Percentiles rank a stretch among this genome's conserved stretches.
These are phyloP conservation scores for Mesoligia furuncula DNA, from an alignment of 2,888 invertebrate species.

Conservation along the genomic window DNA sequence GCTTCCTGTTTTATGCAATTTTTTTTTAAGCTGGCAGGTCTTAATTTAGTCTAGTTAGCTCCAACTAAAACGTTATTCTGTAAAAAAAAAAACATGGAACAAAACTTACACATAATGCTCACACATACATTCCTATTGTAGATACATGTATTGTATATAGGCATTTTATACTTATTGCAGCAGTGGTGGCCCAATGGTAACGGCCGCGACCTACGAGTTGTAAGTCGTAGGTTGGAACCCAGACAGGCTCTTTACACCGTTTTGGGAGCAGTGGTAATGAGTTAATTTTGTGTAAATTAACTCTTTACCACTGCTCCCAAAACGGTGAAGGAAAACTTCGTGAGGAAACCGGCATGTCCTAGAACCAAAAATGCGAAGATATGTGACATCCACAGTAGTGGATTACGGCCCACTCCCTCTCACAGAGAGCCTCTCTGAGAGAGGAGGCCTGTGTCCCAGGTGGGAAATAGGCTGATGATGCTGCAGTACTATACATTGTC, in stretches of 20 bases:
- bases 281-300: neutral
- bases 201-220: neutral
- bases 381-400: neutral
- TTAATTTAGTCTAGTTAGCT: neutral
- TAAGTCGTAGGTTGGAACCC: neutral
- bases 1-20: neutral
- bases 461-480: neutral
- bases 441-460: neutral
- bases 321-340: neutral
- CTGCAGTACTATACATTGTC: no score
- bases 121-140: slow-evolving; percentile 8
- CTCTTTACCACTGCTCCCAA: neutral
- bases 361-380: neutral
- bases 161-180: neutral
- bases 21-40: neutral
- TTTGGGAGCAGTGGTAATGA: no score
- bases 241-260: neutral
- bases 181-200: neutral
- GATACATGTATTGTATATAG: neutral
- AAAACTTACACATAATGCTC: slow-evolving; percentile 9
- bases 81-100: neutral
- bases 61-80: neutral
- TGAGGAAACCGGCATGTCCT: neutral
- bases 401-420: neutral
- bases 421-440: neutral